Base-by-base conservation (phyloP, 2,888 invertebrate species). In the Pristionchus exspectatus region DNA sequence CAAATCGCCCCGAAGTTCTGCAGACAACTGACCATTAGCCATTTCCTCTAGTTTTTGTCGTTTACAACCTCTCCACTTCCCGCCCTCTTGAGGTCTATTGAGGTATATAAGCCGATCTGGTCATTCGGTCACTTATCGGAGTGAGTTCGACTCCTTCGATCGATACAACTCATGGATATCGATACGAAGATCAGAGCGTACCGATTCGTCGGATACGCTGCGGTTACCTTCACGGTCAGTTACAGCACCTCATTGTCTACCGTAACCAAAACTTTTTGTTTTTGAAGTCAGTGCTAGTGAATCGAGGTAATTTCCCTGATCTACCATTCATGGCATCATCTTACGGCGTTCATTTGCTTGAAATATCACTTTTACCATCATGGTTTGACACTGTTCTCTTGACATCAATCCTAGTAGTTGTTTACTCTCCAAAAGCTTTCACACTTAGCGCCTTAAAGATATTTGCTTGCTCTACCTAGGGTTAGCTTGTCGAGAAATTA, bases 171-270 rank as follows among this genome's bases (percentile, higher is more conserved):
- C 18, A 93, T 93, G 93, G 93, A 93, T 90, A 92, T 93, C 87
- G 93, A 93, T 90, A 92, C 93, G 87, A 93, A 93, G 90, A 93
- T 93, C 72, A 91, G 92, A 87, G 93, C 93, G 24, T 93, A 93
- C 91, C 92, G 93, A 30, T 92, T 93, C 91, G 93, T 93, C 93
- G 93, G 93, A 56, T 93, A 93, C 89, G 93, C 93, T 69, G 93
- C 93, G 77, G 93, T 93, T 69, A 91, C 91, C 90, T 93, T 93
- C 90, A 92, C 93, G 87, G 87, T 88, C 16, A 18, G 59, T 54
- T 33, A 18, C 27, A 54, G 14, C 14, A 54, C 14, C 9, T 16
- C 9, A 16, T 14, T 16, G 21, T 12, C 30, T 5, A 86, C 27
- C 18, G 38, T 86, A n/a, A 18, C n/a, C 33, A 85, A 2, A 77